Conservation (phyloP, 2,113 vertebrate genomes). For the Promerops cafer region DNA sequence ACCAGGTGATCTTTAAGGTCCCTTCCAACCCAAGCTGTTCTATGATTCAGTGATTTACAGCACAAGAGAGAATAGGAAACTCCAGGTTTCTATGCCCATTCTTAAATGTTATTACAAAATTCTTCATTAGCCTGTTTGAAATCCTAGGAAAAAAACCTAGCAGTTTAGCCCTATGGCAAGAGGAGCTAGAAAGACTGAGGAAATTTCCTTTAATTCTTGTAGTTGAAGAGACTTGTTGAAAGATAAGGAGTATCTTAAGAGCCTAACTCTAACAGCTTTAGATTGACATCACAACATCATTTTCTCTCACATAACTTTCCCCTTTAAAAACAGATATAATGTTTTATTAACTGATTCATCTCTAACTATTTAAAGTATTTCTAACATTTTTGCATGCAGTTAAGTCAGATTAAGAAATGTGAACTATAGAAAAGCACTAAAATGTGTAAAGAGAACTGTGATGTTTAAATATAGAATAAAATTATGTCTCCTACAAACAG, state of each 20-base stretch:
- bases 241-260: background rate
- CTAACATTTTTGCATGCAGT: background rate
- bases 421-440: background rate
- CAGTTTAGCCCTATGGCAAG: background rate
- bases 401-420: background rate
- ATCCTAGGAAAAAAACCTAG: background rate
- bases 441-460: background rate
- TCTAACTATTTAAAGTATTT: background rate
- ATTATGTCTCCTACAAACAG: background rate
- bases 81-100: background rate
- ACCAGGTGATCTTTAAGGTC: background rate
- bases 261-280: background rate
- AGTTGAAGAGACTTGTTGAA: background rate
- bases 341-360: background rate
- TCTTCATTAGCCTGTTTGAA: background rate
- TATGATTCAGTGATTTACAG: background rate
- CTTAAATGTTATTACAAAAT: background rate
- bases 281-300: background rate
- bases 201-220: constrained; percentile 14
- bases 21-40: background rate
- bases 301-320: background rate
- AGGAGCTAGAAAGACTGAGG: background rate
- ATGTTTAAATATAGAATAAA: background rate
- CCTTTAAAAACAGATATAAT: background rate
- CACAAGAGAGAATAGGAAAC: background rate